Percentiles rank a stretch among this genome's conserved stretches.
These are phyloP conservation scores for Cepaea nemoralis DNA, from an alignment of 1,140 invertebrate genomes.

Conservation along the genomic window DNA sequence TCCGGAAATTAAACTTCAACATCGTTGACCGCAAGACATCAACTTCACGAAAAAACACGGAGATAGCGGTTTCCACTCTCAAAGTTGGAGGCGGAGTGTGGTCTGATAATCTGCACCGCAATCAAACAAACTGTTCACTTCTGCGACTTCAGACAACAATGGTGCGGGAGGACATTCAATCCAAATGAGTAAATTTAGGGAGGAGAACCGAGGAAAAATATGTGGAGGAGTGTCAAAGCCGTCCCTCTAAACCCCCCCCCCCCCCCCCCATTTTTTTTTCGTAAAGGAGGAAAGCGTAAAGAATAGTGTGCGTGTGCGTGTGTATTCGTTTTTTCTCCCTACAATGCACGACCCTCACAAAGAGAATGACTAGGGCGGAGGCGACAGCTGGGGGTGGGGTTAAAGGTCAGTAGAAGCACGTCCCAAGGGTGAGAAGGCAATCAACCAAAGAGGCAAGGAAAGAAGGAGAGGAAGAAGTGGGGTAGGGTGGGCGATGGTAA, in stretches of 20 bases:
- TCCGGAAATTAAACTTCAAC: constrained; percentile 38
- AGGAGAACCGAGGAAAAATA: not conserved
- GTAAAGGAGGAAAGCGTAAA: not conserved
- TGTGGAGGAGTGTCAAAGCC: no score
- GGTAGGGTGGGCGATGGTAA: not conserved
- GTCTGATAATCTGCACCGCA: constrained; percentile 30
- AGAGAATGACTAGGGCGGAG: constrained; percentile 21
- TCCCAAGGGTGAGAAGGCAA: constrained; percentile 33
- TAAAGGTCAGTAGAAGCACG: constrained; percentile 1
- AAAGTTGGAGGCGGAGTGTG: not conserved
- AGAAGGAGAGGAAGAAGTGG: not conserved
- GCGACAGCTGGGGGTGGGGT: constrained; percentile 37
- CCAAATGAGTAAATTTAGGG: not conserved
- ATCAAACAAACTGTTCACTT: constrained; percentile 34
- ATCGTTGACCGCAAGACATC: constrained; percentile 17
- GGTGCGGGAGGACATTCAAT: not conserved
- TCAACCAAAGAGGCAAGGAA: constrained; percentile 27
- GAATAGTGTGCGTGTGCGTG: not conserved
- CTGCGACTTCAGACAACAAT: constrained; percentile 17
- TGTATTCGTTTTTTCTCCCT: not conserved
- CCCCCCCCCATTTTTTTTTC: not conserved
- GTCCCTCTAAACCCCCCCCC: no score
- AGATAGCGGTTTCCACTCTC: not conserved
- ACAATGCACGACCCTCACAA: constrained; percentile 9
- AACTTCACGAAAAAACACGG: not conserved